Percentiles rank a stretch among this genome's conserved stretches.
Conservation (phyloP, 2,888 invertebrate genomes). For the Falcaria lacertinaria region DNA sequence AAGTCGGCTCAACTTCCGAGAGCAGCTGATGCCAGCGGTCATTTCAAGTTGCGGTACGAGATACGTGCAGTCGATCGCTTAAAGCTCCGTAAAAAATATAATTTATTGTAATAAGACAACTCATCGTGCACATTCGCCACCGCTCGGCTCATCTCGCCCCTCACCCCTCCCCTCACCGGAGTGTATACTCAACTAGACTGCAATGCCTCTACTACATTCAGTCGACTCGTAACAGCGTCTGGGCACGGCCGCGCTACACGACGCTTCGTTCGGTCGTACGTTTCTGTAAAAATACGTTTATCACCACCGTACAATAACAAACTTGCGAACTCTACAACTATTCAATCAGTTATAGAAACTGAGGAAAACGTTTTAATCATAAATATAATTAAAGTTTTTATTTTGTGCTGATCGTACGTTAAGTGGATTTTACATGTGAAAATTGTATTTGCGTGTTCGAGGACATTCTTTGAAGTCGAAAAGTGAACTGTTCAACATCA, state of each 20-base stretch:
- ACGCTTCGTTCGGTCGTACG: constrained; percentile 63
- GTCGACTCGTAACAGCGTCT: constrained; percentile 72
- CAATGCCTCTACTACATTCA: constrained; percentile 66
- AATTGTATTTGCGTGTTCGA: constrained; percentile 33
- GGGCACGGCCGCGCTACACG: constrained; percentile 71
- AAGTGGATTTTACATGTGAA: constrained; percentile 52
- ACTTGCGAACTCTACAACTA: constrained; percentile 26
- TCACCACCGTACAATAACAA: constrained; percentile 52
- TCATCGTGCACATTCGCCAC: constrained; percentile 76
- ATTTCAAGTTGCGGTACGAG: constrained; percentile 59
- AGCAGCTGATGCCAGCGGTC: constrained; percentile 54
- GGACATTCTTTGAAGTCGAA: constrained; percentile 25
- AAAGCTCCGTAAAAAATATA: constrained; percentile 72
- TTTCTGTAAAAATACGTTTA: constrained; percentile 68
- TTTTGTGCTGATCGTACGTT: constrained; percentile 16
- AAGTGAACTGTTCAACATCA: constrained; percentile 40
- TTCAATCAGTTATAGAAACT: constrained; percentile 12
- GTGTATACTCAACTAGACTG: constrained; percentile 69
- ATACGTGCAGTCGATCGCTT: constrained; percentile 61
- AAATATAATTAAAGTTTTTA: background rate
- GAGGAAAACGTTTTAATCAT: constrained; percentile 8
- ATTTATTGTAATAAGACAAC: constrained; percentile 74
- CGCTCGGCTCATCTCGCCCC: constrained; percentile 69
- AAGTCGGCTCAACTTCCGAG: constrained; percentile 18
- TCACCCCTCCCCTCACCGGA: constrained; percentile 52